phyloP scores from a whole-genome alignment of 1,140 invertebrate genomes.

The Heliconius hermathena region DNA sequence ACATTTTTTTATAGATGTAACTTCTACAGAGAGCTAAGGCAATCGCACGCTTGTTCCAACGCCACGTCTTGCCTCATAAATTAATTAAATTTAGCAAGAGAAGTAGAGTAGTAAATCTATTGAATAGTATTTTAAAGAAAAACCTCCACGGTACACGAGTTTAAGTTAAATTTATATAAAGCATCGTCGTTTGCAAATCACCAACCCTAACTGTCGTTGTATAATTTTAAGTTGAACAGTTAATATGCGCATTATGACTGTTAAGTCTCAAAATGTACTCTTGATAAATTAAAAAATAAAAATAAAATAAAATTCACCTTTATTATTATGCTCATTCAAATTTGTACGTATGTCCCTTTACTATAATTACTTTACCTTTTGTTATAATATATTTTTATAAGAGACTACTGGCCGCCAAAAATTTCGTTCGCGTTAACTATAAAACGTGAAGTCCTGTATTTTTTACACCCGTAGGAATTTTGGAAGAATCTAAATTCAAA shows the following conservation, averaged over 20 bases:
- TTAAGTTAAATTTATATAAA: not conserved
- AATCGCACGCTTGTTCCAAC: too few species aligned
- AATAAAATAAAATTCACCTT: not conserved
- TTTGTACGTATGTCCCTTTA: not conserved
- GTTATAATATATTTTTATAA: too few species aligned
- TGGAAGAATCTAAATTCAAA: too few species aligned
- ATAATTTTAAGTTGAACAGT: not conserved
- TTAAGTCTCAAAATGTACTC: not conserved
- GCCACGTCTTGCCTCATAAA: too few species aligned
- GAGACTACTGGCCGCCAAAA: too few species aligned
- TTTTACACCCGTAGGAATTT: too few species aligned
- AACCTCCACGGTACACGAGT: not conserved
- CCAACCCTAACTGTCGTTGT: not conserved
- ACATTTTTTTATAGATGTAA: too few species aligned
- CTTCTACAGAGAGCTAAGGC: too few species aligned
- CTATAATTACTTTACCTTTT: not conserved
- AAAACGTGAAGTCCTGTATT: too few species aligned
- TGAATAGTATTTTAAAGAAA: not conserved
- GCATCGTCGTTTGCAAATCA: not conserved
- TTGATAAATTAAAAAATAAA: too few species aligned
- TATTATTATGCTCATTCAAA: not conserved
- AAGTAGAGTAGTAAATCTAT: not conserved
- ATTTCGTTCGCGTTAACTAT: too few species aligned
- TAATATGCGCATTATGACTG: not conserved
- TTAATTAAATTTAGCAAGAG: too few species aligned